Conservation (phyloP, 2,888 invertebrate species). For the Proisotoma minuta region DNA sequence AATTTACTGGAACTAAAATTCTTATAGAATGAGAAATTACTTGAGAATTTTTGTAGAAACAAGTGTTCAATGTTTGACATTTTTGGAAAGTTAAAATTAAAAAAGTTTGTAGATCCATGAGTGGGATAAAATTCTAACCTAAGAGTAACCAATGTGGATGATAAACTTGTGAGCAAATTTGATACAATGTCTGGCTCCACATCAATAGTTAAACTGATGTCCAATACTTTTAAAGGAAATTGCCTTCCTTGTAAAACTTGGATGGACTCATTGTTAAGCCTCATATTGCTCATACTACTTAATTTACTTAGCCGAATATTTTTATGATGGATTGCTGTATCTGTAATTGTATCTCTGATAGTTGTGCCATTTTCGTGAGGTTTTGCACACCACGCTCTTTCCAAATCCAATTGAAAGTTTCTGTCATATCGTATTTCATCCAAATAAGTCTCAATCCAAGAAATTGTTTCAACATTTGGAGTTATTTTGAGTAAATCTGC, state of each 20-base stretch:
- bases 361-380: constrained; percentile 25
- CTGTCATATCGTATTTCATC: constrained; percentile 30
- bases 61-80: constrained; percentile 29
- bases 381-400: constrained; percentile 25
- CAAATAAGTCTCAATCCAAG: constrained; percentile 28
- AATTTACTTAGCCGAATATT: constrained; percentile 20
- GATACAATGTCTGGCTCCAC: constrained; percentile 15
- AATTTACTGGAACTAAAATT: constrained; percentile 3
- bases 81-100: constrained; percentile 23
- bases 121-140: constrained; percentile 32
- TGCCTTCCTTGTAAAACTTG: constrained; percentile 20
- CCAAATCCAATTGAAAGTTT: constrained; percentile 31
- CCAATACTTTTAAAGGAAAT: constrained; percentile 28
- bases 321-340: constrained; percentile 29
- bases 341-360: constrained; percentile 34
- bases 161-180: constrained; percentile 21
- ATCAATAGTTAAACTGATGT: constrained; percentile 28
- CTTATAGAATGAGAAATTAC: constrained; percentile 14
- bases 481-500: constrained; percentile 23
- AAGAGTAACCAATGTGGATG: constrained; percentile 18
- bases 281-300: constrained; percentile 28
- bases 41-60: constrained; percentile 21
- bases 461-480: constrained; percentile 30
- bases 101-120: constrained; percentile 13
- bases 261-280: constrained; percentile 33